Conservation (phyloP, 2,888 invertebrate genomes). For the Eupithecia subfuscata region DNA sequence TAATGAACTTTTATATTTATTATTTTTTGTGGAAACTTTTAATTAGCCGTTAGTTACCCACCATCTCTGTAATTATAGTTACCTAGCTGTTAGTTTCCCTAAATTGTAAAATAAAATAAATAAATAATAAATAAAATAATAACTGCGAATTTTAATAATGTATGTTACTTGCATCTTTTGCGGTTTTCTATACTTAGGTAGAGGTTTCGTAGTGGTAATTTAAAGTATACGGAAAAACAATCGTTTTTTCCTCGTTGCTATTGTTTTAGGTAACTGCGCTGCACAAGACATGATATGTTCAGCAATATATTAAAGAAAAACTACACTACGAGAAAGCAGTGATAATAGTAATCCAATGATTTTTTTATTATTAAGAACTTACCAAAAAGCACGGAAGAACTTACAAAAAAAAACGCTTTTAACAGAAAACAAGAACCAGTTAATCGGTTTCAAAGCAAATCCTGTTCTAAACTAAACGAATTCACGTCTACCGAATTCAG, state of each 20-base stretch:
- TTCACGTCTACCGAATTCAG: neutral
- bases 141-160: neutral
- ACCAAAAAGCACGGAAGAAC: no score
- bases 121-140: no score
- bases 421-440: neutral
- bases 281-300: neutral
- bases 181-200: neutral
- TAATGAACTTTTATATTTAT: no score
- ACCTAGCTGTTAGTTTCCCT: no score
- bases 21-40: no score
- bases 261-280: neutral
- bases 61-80: no score
- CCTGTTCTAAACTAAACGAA: slow-evolving; percentile 2
- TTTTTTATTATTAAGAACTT: neutral
- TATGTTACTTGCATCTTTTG: neutral
- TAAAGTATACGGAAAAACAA: neutral
- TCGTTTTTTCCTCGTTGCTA: neutral
- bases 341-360: neutral
- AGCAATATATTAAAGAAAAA: neutral
- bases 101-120: no score
- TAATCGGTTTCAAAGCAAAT: slow-evolving; percentile 1
- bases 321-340: neutral
- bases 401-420: neutral
- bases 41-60: no score
- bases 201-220: neutral